Conservation (phyloP, 2,797 vertebrate genomes). For the Kryptopterus vitreolus region DNA sequence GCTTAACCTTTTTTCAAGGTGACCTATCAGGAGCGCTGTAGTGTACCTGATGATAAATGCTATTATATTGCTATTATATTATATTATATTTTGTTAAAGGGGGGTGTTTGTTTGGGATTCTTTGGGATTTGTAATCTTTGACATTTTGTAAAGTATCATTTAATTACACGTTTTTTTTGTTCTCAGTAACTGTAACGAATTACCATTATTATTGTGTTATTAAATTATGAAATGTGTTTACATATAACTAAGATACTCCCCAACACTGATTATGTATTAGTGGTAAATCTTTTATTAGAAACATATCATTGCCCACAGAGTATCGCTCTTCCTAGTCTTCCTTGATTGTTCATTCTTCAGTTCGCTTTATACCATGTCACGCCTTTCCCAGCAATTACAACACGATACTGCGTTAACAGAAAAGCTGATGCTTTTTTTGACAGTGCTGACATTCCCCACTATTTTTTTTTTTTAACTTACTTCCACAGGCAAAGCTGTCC, state of each 20-base stretch:
- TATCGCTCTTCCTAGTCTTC: background rate
- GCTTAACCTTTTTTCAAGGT: slow-evolving; percentile 1
- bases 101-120: too few relatives aligned
- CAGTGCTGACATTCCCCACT: slow-evolving; percentile 38
- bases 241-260: too few relatives aligned
- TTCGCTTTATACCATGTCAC: background rate
- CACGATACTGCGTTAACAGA: slow-evolving; percentile 14
- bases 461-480: slow-evolving; percentile 19
- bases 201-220: too few relatives aligned
- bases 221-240: too few relatives aligned
- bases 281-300: background rate
- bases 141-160: too few relatives aligned
- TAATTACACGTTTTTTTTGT: too few relatives aligned
- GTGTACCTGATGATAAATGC: background rate
- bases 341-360: background rate
- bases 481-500: slow-evolving; percentile 40
- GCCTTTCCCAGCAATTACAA: slow-evolving; percentile 36
- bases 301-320: background rate
- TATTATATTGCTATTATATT: background rate
- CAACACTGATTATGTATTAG: background rate
- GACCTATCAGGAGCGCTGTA: background rate
- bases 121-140: too few relatives aligned
- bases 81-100: too few relatives aligned
- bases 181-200: too few relatives aligned
- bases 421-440: slow-evolving; percentile 32